phyloP scores from a whole-genome alignment of 1,140 invertebrate genomes.

The Drosophila arizonae region DNA sequence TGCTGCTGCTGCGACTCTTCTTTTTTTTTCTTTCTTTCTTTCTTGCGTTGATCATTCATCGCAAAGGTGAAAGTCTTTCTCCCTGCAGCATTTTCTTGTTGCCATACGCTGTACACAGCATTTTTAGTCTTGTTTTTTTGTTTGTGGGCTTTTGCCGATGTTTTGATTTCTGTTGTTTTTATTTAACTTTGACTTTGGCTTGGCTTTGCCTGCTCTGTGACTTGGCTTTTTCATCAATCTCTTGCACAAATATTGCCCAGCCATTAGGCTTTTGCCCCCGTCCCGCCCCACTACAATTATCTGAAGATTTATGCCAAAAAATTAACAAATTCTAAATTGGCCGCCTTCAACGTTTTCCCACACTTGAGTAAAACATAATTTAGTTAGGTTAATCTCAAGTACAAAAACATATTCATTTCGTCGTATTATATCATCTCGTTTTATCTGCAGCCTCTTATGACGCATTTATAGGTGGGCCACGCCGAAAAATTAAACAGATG shows the following conservation, averaged over 20 bases:
- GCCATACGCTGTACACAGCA: conserved; percentile 65
- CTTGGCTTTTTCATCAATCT: conserved; percentile 51
- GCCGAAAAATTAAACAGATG: conserved; percentile 5
- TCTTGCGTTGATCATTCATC: conserved; percentile 51
- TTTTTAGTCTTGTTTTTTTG: conserved; percentile 66
- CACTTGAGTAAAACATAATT: conserved; percentile 13
- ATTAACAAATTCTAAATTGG: conserved; percentile 7
- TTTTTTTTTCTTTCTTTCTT: conserved; percentile 21
- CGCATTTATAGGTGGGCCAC: conserved; percentile 30
- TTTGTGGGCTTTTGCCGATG: conserved; percentile 47
- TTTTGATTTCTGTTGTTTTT: conserved; percentile 63
- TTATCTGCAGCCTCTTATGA: conserved; percentile 9
- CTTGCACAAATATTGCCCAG: conserved; percentile 18
- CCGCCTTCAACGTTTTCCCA: conserved; percentile 16
- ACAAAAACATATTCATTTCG: not conserved
- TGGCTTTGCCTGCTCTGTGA: not conserved
- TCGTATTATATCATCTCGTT: conserved; percentile 32
- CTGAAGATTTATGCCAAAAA: conserved; percentile 1
- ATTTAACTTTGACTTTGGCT: conserved; percentile 37
- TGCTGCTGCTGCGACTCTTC: conserved; percentile 32
- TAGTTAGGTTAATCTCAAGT: not conserved
- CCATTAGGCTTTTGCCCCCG: conserved; percentile 16
- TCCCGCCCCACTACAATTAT: not conserved
- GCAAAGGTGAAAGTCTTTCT: conserved; percentile 80
- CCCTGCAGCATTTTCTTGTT: conserved; percentile 72